Evolutionary conservation across 2,113 vertebrate species (phyloP), one percentile per base, ranked within the genome.

Genomic region (Pachypanchax playfairii): DNA sequence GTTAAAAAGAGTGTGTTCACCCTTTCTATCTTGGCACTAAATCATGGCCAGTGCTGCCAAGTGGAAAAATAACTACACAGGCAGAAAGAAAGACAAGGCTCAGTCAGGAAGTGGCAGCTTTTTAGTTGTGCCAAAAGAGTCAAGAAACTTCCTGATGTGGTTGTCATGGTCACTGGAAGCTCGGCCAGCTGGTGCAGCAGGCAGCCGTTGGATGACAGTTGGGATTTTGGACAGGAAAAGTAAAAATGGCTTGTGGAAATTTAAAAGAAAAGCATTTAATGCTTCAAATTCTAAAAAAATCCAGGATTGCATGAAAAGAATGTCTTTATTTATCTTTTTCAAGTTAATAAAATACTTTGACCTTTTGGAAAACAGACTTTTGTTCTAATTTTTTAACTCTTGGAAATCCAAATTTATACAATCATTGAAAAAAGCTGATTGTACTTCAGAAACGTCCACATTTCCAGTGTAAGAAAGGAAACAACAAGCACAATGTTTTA

Each of bases 81-180:
- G 44, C 65, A 75, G 55, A 83, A 43, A 83, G 70, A 88, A 84
- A 86, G 83, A 24, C 20, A 20, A 83, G 80, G 89, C 86, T 89
- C 87, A 80, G 84, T 88, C 84, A 89, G 89, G 89, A 90, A 91
- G 84, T 88, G 85, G 81, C 86, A 87, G 87, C 82, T 83, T 90
- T 89, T 90, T 64, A 88, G 71, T 61, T 46, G 73, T 83, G 86
- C 86, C 85, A 90, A 77, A 69, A 72, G 87, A 85, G 84, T 87
- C 26, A 26, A 80, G 84, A 80, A 86, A 87, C 88, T 90, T 91
- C 89, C 90, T 89, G 84, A 85, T 86, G 36, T 53, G 7, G 86
- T 89, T 87, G 79, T 85, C 86, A 83, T 73, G 87, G 86, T 71
- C 71, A 90, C 83, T 67, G 74, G 79, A 87, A 70, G 52, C 80